Conservation (phyloP, 2,113 vertebrate species). For the Sorex araneus region DNA sequence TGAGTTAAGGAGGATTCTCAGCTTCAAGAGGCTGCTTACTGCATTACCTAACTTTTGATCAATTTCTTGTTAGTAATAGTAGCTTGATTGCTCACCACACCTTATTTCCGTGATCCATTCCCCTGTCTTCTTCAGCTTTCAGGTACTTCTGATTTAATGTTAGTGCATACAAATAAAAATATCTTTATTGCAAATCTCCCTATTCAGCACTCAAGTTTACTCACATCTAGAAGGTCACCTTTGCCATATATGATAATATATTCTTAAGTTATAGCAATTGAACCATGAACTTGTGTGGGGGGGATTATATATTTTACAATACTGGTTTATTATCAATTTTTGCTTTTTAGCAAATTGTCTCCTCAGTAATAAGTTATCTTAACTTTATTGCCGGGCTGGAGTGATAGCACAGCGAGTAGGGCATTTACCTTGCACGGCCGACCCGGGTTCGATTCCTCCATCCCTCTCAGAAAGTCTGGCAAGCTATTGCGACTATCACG, state of each 20-base stretch:
- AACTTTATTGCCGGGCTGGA: not conserved
- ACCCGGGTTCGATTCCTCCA: no score
- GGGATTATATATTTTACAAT: not conserved
- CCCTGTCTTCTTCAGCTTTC: not conserved
- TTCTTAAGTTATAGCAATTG: not conserved
- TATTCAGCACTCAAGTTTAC: slow-evolving; percentile 3
- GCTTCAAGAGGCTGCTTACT: not conserved
- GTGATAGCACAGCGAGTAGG: no score
- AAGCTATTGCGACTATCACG: no score
- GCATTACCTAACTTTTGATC: not conserved
- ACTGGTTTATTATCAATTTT: not conserved
- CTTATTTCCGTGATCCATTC: not conserved
- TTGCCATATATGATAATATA: not conserved
- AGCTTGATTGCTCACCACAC: not conserved
- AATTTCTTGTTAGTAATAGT: not conserved
- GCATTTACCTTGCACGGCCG: no score
- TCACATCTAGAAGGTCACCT: not conserved
- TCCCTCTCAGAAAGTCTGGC: no score
- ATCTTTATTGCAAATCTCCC: not conserved
- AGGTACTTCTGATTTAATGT: not conserved
- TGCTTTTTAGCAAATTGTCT: not conserved
- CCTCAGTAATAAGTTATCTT: no score
- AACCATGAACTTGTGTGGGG: not conserved
- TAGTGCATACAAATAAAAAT: no score
- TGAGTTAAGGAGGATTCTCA: not conserved